Base-by-base conservation (phyloP, 2,888 invertebrate genomes). In the Athetis lepigone region DNA sequence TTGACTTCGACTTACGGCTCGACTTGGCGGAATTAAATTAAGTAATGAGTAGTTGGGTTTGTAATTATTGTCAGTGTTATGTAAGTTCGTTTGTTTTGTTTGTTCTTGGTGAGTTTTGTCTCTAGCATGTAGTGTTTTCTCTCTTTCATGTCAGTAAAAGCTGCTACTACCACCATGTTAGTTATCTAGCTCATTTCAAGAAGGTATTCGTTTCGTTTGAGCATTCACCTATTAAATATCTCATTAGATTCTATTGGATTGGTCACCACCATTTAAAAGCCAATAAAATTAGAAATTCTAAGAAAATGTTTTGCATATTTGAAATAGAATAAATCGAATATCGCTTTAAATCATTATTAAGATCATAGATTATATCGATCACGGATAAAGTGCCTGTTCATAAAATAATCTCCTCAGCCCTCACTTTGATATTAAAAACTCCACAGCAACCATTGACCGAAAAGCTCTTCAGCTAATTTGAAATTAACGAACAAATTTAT, bases 41-140 rank as follows among this genome's bases (percentile, higher is more conserved):
- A 49, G 59, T 76, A 68, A 75, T 72, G 64, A 74, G 64, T 72
- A 72, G 76, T 75, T 64, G 46, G 43, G 33, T 42, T 70, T 55
- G 76, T 49, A 70, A 70, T 75, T 52, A 75, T 56, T 54, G 37
- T 52, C 43, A 27, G 19, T 50, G 33, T 29, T 51, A 43, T 70
- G 51, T 46, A 23, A 63, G 54, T 58, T 51, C 37, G 8, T 27
- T 46, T 50, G 36, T 50, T 69, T 33, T 13, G 9, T 33, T 40
- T 25, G 54, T 51, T 51, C 11, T 55, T 49, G 8, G 8, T 18
- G 23, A 46, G 39, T 60, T 27, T 65, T 45, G n/a, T 29, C 21
- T 16, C 0, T 1, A 16, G 8, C 7, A 7, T 43, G 9, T n/a
- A 36, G 27, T 60, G 13, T 23, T 23, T n/a, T n/a, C n/a, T n/a